Evolutionary conservation across 2,797 vertebrate species (phyloP), one percentile per base, ranked within the genome.

Genomic region (Synanceia verrucosa): DNA sequence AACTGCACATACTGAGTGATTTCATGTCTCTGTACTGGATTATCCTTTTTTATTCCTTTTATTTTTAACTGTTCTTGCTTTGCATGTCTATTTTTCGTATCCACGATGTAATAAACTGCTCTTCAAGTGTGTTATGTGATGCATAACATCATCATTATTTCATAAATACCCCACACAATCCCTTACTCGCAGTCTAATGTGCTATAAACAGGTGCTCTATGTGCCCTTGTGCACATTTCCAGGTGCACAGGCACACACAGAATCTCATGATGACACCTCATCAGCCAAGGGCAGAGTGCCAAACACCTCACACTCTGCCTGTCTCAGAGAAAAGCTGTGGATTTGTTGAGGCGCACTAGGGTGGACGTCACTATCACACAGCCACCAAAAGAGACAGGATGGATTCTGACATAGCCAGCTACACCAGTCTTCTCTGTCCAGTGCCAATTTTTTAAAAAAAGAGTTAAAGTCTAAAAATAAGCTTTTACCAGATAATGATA

Each of bases 271-370:
- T 82, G 86, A 82, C 79, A 79, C 73, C 64, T 81, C 74, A 86
- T 87, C 82, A 85, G 83, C 74, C 75, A 50, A 81, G 79, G 88
- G 84, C 87, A 79, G 63, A 59, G 70, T 81, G 81, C 79, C 83
- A 86, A 65, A 46, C 68, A 73, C 73, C 86, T 83, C 83, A 66
- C 69, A 75, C 63, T 76, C 73, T 18, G 65, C 69, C 75, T 72
- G 84, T 86, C 81, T 85, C 70, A 50, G 79, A 84, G 85, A 75
- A 79, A 83, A 77, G 76, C 82, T 72, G 81, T 73, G 77, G 77
- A 83, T 77, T 69, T 87, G 83, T 71, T 67, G 73, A 81, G 63
- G 77, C 76, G 70, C 76, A 62, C 37, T 4, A n/a, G 33, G 65
- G 71, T 83, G 76, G 47, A 77, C 56, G 29, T 80, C 78, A 74